Percentiles rank a stretch among this genome's conserved stretches.
phyloP scores from a whole-genome alignment of 2,888 invertebrate genomes.

The Pandemis cinnamomeana region DNA sequence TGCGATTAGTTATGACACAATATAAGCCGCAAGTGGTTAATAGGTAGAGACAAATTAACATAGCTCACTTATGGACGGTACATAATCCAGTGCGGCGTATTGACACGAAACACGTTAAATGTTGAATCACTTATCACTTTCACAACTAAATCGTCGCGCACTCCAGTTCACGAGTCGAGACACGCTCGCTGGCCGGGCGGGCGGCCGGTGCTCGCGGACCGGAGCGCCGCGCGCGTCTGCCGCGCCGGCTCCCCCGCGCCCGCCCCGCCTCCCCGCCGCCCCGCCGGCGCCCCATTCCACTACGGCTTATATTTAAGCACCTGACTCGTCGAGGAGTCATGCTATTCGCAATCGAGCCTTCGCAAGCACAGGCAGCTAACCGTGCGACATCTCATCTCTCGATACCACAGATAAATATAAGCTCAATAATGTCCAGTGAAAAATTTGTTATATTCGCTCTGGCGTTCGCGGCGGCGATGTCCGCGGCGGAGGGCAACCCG shows the following conservation, averaged over 20 bases:
- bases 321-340: conserved; percentile 44
- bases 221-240: conserved; percentile 29
- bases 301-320: conserved; percentile 21
- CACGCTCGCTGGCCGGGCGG: conserved; percentile 34
- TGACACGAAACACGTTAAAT: conserved; percentile 7
- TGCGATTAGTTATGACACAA: background rate
- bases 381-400: conserved; percentile 28
- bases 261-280: background rate
- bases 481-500: conserved; percentile 47
- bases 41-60: background rate
- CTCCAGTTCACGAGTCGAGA: background rate
- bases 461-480: conserved; percentile 48
- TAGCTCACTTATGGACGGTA: conserved; percentile 3
- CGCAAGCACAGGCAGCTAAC: conserved; percentile 53
- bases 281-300: conserved; percentile 25
- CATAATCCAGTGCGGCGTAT: conserved; percentile 9
- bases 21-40: background rate
- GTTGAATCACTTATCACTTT: conserved; percentile 25
- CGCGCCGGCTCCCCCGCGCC: conserved; percentile 6
- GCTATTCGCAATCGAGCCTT: conserved; percentile 61
- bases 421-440: conserved; percentile 39
- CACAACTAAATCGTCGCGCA: conserved; percentile 2
- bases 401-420: background rate
- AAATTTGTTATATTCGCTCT: conserved; percentile 45
- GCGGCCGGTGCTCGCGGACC: conserved; percentile 32